A percentile compares a stretch with the other conserved stretches of the same genome.
Conservation (phyloP, 2,113 vertebrate genomes). For the Phyllopteryx taeniolatus region DNA sequence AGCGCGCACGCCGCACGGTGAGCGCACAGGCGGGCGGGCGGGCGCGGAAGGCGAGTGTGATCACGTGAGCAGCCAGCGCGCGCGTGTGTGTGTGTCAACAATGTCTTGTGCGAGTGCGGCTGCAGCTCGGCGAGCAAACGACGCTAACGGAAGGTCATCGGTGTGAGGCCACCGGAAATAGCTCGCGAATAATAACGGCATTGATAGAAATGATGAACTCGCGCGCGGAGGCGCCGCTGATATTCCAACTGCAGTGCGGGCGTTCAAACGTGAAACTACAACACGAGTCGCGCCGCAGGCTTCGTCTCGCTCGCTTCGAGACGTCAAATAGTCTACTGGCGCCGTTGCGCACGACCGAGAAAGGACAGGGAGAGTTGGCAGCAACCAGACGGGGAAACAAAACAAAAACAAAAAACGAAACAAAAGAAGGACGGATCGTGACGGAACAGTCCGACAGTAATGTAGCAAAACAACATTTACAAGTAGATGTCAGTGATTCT, state of each 20-base stretch:
- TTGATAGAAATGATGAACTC: too few species aligned
- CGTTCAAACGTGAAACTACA: neutral
- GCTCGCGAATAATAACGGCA: neutral
- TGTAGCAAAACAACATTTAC: too few species aligned
- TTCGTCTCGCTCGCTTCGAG: neutral
- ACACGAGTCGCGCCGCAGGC: neutral
- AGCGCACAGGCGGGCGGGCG: conserved; percentile 31
- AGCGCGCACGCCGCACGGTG: conserved; percentile 52
- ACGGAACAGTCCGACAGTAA: too few species aligned
- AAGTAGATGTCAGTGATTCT: too few species aligned
- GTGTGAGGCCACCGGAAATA: neutral
- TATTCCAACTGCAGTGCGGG: neutral
- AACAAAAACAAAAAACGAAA: neutral
- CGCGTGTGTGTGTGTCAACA: neutral
- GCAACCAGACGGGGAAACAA: neutral
- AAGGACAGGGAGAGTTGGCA: conserved; percentile 1
- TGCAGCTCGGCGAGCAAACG: neutral
- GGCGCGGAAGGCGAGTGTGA: neutral
- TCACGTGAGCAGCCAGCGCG: neutral
- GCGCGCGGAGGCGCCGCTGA: neutral
- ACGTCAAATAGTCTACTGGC: neutral
- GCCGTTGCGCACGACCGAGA: neutral
- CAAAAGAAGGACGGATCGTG: too few species aligned
- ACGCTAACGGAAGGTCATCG: neutral
- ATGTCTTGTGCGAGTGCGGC: neutral